Conservation (phyloP, 2,797 vertebrate species). For the Clangula hyemalis region DNA sequence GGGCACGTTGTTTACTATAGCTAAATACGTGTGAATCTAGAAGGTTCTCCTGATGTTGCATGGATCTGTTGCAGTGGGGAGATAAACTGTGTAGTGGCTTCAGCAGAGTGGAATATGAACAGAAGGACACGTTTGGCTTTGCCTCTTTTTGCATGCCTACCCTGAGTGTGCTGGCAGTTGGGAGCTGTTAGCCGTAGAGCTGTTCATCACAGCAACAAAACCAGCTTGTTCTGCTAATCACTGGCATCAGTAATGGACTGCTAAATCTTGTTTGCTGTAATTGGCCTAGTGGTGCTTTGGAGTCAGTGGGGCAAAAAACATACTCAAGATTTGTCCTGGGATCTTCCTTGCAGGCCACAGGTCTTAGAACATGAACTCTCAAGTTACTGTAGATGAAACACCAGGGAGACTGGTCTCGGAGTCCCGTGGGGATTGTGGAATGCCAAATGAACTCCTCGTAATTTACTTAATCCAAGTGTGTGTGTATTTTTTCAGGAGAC, state of each 20-base stretch:
- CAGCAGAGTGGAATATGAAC: neutral
- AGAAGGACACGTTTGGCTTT: neutral
- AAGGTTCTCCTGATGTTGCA: neutral
- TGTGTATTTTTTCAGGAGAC: conserved; percentile 34
- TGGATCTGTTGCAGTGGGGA: neutral
- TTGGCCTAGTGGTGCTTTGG: neutral
- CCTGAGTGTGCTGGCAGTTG: neutral
- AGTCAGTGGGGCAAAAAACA: neutral
- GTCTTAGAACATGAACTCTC: neutral
- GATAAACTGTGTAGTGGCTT: neutral
- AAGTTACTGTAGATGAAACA: neutral
- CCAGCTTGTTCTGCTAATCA: neutral
- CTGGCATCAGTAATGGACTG: neutral
- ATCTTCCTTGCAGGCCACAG: neutral
- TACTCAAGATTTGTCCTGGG: neutral
- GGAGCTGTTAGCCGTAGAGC: neutral
- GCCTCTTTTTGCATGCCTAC: neutral
- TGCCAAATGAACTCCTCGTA: conserved; percentile 6
- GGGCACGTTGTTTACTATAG: neutral
- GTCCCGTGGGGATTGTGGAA: neutral
- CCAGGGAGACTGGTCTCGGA: neutral
- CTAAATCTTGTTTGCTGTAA: conserved; percentile 35
- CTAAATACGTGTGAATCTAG: neutral
- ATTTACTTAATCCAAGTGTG: conserved; percentile 11
- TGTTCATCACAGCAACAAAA: neutral